phyloP scores from a whole-genome alignment of 1,140 invertebrate species.

The Ectropis grisescens region DNA sequence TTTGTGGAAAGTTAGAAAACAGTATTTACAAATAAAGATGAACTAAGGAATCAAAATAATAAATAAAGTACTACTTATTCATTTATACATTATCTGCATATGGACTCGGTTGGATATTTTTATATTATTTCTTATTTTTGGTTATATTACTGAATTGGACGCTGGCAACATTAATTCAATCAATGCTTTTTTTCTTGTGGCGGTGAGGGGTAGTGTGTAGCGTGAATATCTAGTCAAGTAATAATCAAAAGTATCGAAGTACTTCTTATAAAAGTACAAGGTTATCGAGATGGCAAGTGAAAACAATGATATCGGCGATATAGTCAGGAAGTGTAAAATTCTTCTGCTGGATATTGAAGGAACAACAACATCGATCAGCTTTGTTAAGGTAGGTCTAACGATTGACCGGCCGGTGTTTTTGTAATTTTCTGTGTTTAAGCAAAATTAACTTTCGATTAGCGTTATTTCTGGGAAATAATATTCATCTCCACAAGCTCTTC shows the following conservation, averaged over 20 bases:
- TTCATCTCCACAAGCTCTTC: too few species aligned
- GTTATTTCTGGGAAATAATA: neutral
- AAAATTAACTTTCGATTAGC: neutral
- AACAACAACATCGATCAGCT: conserved; percentile 68
- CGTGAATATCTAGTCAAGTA: conserved; percentile 56
- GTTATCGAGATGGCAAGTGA: conserved; percentile 49
- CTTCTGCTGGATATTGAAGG: conserved; percentile 64
- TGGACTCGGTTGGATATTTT: too few species aligned
- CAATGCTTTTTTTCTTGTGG: conserved; percentile 59
- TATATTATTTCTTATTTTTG: too few species aligned
- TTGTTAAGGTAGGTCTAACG: conserved; percentile 67
- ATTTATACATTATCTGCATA: too few species aligned
- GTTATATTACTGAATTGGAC: too few species aligned
- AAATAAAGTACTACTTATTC: too few species aligned
- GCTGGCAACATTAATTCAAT: too few species aligned
- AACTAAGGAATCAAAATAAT: too few species aligned
- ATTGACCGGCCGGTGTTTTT: conserved; percentile 67
- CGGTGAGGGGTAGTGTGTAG: conserved; percentile 55
- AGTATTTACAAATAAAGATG: too few species aligned
- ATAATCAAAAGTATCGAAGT: conserved; percentile 43
- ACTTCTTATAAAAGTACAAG: conserved; percentile 30
- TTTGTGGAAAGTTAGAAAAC: too few species aligned
- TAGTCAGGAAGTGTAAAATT: conserved; percentile 63
- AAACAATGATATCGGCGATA: conserved; percentile 51
- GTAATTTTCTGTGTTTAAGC: too few species aligned